phyloP scores from a whole-genome alignment of 2,888 invertebrate species.

The Lapara coniferarum region DNA sequence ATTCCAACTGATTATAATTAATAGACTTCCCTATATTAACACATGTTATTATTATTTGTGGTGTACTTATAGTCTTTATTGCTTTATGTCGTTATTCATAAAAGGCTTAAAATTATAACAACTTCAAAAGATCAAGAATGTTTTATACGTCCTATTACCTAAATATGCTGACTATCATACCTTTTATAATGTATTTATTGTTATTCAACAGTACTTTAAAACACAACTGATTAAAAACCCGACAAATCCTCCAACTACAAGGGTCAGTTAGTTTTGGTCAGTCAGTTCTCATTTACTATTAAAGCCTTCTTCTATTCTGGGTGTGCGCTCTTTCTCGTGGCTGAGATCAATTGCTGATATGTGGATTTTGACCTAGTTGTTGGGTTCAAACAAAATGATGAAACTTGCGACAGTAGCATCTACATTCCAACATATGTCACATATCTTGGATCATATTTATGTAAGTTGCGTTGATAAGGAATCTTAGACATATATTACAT shows the following conservation, averaged over 20 bases:
- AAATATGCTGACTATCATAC: too few species aligned
- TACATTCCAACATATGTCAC: conserved; percentile 9
- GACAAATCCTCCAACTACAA: neutral
- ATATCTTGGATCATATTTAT: neutral
- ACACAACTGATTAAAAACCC: neutral
- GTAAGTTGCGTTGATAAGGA: neutral
- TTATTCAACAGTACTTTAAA: neutral
- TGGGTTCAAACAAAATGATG: conserved; percentile 17
- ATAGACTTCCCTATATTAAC: too few species aligned
- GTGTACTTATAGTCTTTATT: too few species aligned
- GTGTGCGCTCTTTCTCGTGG: conserved; percentile 16
- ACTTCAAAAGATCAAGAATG: too few species aligned
- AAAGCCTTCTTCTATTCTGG: conserved; percentile 8
- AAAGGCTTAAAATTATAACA: too few species aligned
- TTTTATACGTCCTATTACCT: too few species aligned
- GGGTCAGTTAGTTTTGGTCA: neutral
- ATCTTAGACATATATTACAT: neutral
- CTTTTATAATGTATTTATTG: too few species aligned
- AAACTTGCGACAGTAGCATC: conserved; percentile 8
- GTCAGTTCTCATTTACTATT: neutral
- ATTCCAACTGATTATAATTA: too few species aligned
- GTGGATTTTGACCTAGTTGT: conserved; percentile 26
- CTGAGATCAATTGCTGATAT: conserved; percentile 21
- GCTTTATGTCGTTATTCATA: too few species aligned
- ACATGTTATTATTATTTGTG: too few species aligned